phyloP scores from a whole-genome alignment of 2,888 invertebrate genomes.

The Limulus polyphemus region DNA sequence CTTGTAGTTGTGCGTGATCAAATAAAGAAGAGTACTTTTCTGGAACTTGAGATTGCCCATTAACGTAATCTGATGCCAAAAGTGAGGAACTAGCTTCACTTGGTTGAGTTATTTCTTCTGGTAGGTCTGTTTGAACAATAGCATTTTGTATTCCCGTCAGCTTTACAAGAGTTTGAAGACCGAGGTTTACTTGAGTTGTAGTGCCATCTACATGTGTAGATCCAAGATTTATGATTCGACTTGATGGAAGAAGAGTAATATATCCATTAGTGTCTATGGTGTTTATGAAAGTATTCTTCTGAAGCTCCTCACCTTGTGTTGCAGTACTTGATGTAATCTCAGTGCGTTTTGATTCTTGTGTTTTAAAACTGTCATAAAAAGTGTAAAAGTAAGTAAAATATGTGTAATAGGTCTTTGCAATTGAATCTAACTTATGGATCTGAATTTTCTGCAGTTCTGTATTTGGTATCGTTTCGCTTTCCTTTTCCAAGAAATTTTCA shows the following conservation, averaged over 20 bases:
- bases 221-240: constrained; percentile 24
- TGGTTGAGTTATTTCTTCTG: too few species aligned
- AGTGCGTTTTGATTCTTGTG: constrained; percentile 21
- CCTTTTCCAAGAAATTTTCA: background rate
- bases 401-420: constrained; percentile 23
- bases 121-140: constrained; percentile 8
- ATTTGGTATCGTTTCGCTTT: constrained; percentile 7
- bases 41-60: too few species aligned
- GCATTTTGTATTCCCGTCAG: constrained; percentile 23
- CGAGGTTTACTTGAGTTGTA: constrained; percentile 27
- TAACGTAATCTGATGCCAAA: too few species aligned
- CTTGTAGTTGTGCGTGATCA: background rate
- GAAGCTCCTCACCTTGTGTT: constrained; percentile 11
- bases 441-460: constrained; percentile 8
- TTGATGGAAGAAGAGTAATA: constrained; percentile 16
- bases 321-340: constrained; percentile 22
- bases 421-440: background rate
- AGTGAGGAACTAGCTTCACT: too few species aligned
- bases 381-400: constrained; percentile 27
- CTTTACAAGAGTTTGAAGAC: constrained; percentile 22
- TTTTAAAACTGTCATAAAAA: constrained; percentile 23
- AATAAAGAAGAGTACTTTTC: too few species aligned
- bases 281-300: constrained; percentile 16
- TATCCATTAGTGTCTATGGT: constrained; percentile 22
- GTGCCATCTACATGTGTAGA: constrained; percentile 22